Percentiles rank a stretch among this genome's conserved stretches.
These are phyloP conservation scores for Phengaris alcon DNA, from an alignment of 2,888 invertebrate species.

Conservation along the genomic window DNA sequence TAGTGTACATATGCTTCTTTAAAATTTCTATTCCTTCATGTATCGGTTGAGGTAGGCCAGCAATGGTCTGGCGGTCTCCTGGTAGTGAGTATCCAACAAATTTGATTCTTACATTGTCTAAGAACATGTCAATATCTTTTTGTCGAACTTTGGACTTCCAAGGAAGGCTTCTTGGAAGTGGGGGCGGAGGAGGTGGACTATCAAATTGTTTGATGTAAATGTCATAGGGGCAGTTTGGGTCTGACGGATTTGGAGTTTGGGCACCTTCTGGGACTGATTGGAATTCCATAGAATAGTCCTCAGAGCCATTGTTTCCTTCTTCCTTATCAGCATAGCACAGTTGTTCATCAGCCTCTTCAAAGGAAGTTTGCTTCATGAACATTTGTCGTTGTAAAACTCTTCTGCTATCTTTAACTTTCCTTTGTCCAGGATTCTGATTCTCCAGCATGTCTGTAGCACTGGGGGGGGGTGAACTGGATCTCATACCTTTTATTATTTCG, in stretches of 20 bases:
- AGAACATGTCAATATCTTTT: slow-evolving; percentile 94
- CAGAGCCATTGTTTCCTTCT: slow-evolving; percentile 80
- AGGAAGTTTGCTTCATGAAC: slow-evolving; percentile 94
- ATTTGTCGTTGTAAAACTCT: slow-evolving; percentile 85
- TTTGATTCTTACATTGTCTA: slow-evolving; percentile 94
- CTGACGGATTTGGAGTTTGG: slow-evolving; percentile 56
- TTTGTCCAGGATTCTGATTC: slow-evolving; percentile 88
- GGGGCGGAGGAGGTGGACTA: slow-evolving; percentile 70
- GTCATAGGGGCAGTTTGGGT: slow-evolving; percentile 64
- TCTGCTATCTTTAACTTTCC: slow-evolving; percentile 74
- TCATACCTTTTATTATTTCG: slow-evolving; percentile 95
- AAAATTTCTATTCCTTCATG: slow-evolving; percentile 96
- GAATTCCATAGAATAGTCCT: slow-evolving; percentile 81
- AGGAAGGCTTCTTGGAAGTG: slow-evolving; percentile 84
- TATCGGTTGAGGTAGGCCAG: slow-evolving; percentile 97
- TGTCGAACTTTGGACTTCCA: slow-evolving; percentile 98
- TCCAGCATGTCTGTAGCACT: slow-evolving; percentile 94
- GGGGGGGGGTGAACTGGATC: slow-evolving; percentile 96
- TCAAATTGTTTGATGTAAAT: slow-evolving; percentile 71
- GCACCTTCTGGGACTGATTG: slow-evolving; percentile 73
- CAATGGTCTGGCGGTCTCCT: slow-evolving; percentile 91
- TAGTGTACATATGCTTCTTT: slow-evolving; percentile 95
- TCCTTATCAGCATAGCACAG: slow-evolving; percentile 85
- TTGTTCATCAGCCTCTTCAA: slow-evolving; percentile 88
- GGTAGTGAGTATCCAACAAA: slow-evolving; percentile 97